These are phyloP conservation scores for Lacanobia wlatinum DNA, from an alignment of 2,888 invertebrate species.

Conservation along the genomic window DNA sequence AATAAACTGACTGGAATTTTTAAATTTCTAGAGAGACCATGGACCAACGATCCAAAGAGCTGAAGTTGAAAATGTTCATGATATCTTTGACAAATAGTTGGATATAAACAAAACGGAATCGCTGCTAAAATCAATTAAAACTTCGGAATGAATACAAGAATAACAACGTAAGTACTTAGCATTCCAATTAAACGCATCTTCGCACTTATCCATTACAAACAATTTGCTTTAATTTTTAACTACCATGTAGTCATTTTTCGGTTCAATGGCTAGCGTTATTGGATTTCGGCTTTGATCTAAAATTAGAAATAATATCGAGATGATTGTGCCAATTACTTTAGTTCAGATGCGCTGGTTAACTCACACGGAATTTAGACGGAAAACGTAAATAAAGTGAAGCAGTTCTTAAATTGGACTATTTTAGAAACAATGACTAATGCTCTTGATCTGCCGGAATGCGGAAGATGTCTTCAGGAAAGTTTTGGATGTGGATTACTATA, in stretches of 20 bases:
- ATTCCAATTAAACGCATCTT: conserved; percentile 45
- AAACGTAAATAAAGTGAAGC: conserved; percentile 22
- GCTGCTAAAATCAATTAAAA: not conserved
- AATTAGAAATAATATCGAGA: conserved; percentile 35
- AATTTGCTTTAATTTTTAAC: conserved; percentile 35
- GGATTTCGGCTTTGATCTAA: conserved; percentile 41
- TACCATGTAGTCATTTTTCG: conserved; percentile 52
- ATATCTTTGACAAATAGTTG: not conserved
- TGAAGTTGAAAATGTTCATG: not conserved
- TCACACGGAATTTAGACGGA: conserved; percentile 9
- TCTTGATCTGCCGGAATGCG: conserved; percentile 15
- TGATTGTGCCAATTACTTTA: conserved; percentile 43
- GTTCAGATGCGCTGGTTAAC: conserved; percentile 29
- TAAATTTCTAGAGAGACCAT: not conserved
- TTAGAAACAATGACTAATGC: conserved; percentile 16
- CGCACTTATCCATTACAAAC: conserved; percentile 12
- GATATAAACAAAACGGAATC: not conserved
- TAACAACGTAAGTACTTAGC: conserved; percentile 22
- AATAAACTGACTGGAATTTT: not conserved
- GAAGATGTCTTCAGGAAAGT: not conserved
- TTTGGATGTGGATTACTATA: not conserved
- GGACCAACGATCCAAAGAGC: not conserved
- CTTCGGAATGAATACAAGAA: conserved; percentile 32
- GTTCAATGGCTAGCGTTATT: conserved; percentile 54
- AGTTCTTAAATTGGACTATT: conserved; percentile 15